These are phyloP conservation scores for Eurois occulta DNA, from an alignment of 2,888 invertebrate genomes.

Conservation along the genomic window DNA sequence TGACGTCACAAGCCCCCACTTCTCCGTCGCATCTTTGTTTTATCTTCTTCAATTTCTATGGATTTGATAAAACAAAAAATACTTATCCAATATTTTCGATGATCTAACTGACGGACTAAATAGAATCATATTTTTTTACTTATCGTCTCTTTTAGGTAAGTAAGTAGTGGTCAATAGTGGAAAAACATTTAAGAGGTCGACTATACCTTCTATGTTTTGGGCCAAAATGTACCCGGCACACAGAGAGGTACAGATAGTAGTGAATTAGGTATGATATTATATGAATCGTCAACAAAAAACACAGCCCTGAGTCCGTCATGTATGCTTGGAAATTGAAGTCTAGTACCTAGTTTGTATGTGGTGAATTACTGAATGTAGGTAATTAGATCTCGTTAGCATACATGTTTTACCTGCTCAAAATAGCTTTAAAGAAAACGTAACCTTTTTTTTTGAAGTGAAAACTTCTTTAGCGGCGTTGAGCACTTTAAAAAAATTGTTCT, in stretches of 20 bases:
- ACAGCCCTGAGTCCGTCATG: neutral
- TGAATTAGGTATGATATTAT: neutral
- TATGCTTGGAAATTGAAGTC: neutral
- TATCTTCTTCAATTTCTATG: too few species aligned
- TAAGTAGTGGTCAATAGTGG: neutral
- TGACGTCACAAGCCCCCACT: too few species aligned
- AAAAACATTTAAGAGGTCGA: neutral
- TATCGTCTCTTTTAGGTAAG: too few species aligned
- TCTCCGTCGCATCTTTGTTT: too few species aligned
- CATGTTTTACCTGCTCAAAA: neutral
- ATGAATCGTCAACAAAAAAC: neutral
- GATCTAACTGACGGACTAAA: too few species aligned
- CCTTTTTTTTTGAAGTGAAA: too few species aligned
- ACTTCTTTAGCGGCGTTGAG: too few species aligned
- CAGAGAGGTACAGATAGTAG: neutral
- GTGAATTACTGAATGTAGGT: neutral
- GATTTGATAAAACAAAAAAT: too few species aligned
- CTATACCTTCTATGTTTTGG: neutral
- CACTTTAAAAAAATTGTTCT: too few species aligned
- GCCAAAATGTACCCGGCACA: neutral
- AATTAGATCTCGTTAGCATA: neutral
- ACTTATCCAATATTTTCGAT: too few species aligned
- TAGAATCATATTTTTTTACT: too few species aligned
- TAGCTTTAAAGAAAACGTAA: neutral
- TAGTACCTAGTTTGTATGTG: neutral